Evolutionary conservation across 2,113 vertebrate genomes (phyloP), one percentile per base, ranked within the genome.

Genomic region (Scomber colias): DNA sequence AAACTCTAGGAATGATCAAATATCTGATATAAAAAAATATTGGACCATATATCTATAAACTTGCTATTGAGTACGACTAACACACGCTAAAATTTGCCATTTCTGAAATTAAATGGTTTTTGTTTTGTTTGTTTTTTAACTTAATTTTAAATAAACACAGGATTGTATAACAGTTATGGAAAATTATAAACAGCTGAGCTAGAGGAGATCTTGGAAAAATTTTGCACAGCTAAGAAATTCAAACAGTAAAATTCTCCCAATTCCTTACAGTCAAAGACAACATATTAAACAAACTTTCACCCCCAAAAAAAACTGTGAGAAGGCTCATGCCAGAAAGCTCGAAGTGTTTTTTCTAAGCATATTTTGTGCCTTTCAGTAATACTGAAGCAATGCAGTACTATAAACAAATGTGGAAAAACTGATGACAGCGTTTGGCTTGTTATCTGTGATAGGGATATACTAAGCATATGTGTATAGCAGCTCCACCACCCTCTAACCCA

Each of bases 401-500:
- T 15, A 16, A 40, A 40, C 35, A 40, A 40, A 40, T 40, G 35
- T 21, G 7, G 11, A 50, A 48, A 40, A 59, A 30, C 30, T 57
- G 55, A 64, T 19, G 45, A 14, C 21, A 46, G 60, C 57, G 27
- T 64, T 53, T 27, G 24, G 24, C 24, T 27, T 27, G 24, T 31
- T 53, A 50, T 35, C 31, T 62, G 30, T 17, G 27, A 55, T 27
- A 69, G 64, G 46, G 40, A 15, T 19, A 50, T 44, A 31, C 4
- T 60, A 30, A 7, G 35, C 9, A 40, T 35, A 31, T 21, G 14
- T 50, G n/a, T 30, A 45, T 56, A 50, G 63, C 17, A 66, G 4
- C 65, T 51, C 24, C 44, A 27, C 49, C 45, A 57, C 44, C 3
- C n/a, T 75, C 54, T 62, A 61, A 71, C 19, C 44, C 44, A 60